Evolutionary conservation across 2,888 invertebrate genomes (phyloP).

Genomic region (Ptilodon capucinus): DNA sequence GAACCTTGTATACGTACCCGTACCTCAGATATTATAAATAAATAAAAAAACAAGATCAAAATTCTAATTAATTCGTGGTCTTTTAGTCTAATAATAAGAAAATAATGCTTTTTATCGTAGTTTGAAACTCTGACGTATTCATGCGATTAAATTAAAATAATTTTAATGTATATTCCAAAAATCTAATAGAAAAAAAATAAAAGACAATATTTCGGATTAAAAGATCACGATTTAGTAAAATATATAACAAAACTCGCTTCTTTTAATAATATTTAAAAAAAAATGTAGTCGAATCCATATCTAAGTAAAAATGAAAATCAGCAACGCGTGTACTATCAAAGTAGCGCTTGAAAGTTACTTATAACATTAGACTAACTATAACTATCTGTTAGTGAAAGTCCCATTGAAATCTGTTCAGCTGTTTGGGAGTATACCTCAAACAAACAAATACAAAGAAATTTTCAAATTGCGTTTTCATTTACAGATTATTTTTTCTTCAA

Average conservation of each 20-base stretch:
- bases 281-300: too few species aligned
- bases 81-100: constrained; percentile 8
- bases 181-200: background rate
- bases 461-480: too few species aligned
- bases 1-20: constrained; percentile 85
- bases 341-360: too few species aligned
- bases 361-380: too few species aligned
- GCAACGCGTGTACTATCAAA: too few species aligned
- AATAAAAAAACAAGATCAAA: constrained; percentile 33
- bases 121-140: background rate
- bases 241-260: background rate
- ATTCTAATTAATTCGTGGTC: constrained; percentile 12
- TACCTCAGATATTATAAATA: constrained; percentile 80
- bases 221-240: background rate
- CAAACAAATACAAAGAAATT: too few species aligned
- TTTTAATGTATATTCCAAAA: background rate
- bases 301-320: too few species aligned
- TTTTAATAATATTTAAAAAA: background rate
- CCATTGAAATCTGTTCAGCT: too few species aligned
- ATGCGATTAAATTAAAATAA: background rate
- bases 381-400: too few species aligned
- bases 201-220: too few species aligned
- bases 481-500: too few species aligned
- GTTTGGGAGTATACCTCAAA: too few species aligned
- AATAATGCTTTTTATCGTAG: background rate